phyloP scores from a whole-genome alignment of 2,113 vertebrate species.

The Thalassoma bifasciatum region DNA sequence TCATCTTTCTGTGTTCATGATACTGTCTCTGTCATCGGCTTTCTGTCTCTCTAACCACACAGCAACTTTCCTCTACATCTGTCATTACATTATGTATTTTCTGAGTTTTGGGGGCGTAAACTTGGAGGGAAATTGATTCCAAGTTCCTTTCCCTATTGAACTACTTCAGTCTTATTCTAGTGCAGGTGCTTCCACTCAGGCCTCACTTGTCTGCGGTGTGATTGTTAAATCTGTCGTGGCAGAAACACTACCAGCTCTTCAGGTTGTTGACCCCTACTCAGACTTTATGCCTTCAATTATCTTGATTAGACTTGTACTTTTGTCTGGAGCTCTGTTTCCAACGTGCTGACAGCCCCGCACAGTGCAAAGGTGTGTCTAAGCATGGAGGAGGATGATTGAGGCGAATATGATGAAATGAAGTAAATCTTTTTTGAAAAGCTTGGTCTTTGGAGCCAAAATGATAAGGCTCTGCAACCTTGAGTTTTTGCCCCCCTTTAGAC shows the following conservation, averaged over 20 bases:
- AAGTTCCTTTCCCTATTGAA: neutral
- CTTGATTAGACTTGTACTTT: constrained; percentile 57
- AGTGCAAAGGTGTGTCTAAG: constrained; percentile 53
- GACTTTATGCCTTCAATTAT: constrained; percentile 53
- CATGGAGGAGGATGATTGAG: neutral
- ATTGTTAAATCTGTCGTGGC: constrained; percentile 31
- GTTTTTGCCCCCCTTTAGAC: constrained; percentile 15
- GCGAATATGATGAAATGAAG: constrained; percentile 30
- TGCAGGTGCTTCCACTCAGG: constrained; percentile 45
- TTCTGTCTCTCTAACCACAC: constrained; percentile 19
- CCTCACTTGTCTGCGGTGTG: constrained; percentile 34
- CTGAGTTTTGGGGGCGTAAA: neutral
- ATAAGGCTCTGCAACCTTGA: constrained; percentile 44
- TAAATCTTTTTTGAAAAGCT: constrained; percentile 52
- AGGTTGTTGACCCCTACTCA: constrained; percentile 32
- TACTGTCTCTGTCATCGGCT: constrained; percentile 29
- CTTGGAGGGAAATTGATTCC: constrained; percentile 20
- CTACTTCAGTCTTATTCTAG: neutral
- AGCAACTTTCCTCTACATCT: constrained; percentile 6
- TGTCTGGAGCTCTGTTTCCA: constrained; percentile 46
- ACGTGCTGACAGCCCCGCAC: constrained; percentile 64
- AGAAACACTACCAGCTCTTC: constrained; percentile 23
- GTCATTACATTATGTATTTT: constrained; percentile 30
- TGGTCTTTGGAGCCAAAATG: constrained; percentile 16
- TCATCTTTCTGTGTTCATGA: constrained; percentile 33